These are phyloP conservation scores for Alosa sapidissima DNA, from an alignment of 2,797 vertebrate species.

Conservation along the genomic window DNA sequence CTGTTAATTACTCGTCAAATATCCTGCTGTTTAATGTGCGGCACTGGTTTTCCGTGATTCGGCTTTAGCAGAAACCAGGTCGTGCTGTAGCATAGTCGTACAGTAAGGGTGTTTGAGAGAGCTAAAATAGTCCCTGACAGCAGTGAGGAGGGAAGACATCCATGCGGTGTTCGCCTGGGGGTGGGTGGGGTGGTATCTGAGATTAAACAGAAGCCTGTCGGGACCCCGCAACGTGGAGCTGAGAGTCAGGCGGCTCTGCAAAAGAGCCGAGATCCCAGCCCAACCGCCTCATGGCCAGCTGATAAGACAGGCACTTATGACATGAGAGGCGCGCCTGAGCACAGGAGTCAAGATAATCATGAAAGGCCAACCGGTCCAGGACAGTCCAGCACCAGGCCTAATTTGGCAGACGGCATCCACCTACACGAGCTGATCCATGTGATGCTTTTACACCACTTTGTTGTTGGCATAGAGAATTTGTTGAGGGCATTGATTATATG, in stretches of 20 bases:
- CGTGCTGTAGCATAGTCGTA: not conserved
- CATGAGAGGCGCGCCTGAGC: constrained; percentile 26
- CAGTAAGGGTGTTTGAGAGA: not conserved
- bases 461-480: constrained; percentile 49
- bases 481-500: not conserved
- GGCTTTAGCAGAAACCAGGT: not conserved
- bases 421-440: not conserved
- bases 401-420: constrained; percentile 52
- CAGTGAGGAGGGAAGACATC: not conserved
- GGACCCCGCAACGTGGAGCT: not conserved
- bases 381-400: constrained; percentile 37
- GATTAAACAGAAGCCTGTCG: not conserved
- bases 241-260: not conserved
- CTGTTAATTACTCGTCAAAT: not conserved
- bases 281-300: not conserved
- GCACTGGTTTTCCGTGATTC: too few species aligned
- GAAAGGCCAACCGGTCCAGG: constrained; percentile 38
- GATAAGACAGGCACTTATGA: not conserved
- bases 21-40: not conserved
- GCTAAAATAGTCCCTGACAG: constrained; percentile 3
- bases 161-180: not conserved
- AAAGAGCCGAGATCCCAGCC: not conserved
- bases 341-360: constrained; percentile 50
- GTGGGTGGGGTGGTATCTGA: not conserved
- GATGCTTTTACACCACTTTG: constrained; percentile 56